Evolutionary conservation across 2,113 vertebrate species (phyloP), one percentile per base, ranked within the genome.

Genomic region (Puma concolor): DNA sequence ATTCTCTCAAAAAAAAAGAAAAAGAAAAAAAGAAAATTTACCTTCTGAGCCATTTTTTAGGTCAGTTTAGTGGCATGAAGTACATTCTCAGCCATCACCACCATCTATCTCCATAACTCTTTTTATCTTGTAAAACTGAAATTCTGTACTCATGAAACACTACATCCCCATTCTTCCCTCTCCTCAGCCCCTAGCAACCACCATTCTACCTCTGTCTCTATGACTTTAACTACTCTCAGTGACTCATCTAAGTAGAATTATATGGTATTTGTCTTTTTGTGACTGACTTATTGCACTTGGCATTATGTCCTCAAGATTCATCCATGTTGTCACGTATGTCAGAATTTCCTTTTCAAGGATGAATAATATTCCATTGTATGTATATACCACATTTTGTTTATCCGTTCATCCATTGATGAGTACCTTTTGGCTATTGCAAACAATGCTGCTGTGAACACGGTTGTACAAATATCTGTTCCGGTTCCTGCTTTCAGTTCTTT

Each of bases 61-160:
- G 33, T 50, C 11, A 29, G 9, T 52, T 91, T 52, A 52, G 13
- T 71, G 41, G 7, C 48, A 54, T 60, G 48, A 66, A 85, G 7
- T 71, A 72, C 17, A 33, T 94, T 81, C 36, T 38, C 60, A 87
- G 15, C 74, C 27, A 44, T 76, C 16, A 71, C 21, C 21, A 91
- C 36, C 7, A 7, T 77, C 57, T 33, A 90, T 66, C 50, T 71
- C 44, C 41, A 38, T 71, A 94, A 81, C 27, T 81, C 9, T 83
- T 74, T 88, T 82, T 71, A 63, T 63, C 63, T 72, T 95, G 5
- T 44, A 85, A 93, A 95, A 27, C 72, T 95, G 77, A 95, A 94
- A 44, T n/a, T 85, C 64, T 77, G 4, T 95, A 48, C 33, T 25
- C 52, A 12, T 91, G 77, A 83, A 83, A 63, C 41, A 74, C 25